A percentile compares a stretch with the other conserved stretches of the same genome.
Evolutionary conservation across 2,888 invertebrate species (phyloP).

Genomic region (Hyles lineata): DNA sequence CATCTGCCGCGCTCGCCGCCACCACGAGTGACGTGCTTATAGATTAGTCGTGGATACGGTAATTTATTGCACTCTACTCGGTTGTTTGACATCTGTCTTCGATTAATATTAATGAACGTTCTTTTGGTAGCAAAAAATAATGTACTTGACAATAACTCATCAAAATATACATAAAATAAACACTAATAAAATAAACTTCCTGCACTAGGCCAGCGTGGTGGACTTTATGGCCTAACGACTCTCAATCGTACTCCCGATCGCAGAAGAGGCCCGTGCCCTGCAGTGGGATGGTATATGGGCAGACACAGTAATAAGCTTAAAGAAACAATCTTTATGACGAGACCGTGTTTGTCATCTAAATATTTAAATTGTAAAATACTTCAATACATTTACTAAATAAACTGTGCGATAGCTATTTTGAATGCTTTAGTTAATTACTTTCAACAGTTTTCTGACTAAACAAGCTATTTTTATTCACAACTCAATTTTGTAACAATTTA

Average conservation of each 20-base stretch:
- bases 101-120: neutral
- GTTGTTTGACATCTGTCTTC: neutral
- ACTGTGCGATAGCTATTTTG: neutral
- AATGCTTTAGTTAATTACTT: neutral
- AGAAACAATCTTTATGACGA: too few relatives aligned
- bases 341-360: too few relatives aligned
- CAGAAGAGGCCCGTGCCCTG: too few relatives aligned
- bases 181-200: too few relatives aligned
- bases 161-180: neutral
- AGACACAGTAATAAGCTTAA: neutral
- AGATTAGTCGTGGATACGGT: slow-evolving; percentile 34
- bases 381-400: neutral
- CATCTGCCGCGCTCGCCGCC: slow-evolving; percentile 69
- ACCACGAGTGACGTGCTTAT: slow-evolving; percentile 40
- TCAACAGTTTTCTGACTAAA: neutral
- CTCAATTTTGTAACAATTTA: neutral
- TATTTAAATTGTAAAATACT: too few relatives aligned
- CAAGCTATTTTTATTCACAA: neutral
- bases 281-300: too few relatives aligned
- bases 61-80: neutral
- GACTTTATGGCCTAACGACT: too few relatives aligned
- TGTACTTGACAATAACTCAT: neutral
- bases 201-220: too few relatives aligned
- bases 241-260: too few relatives aligned
- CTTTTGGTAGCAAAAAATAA: neutral